Evolutionary conservation across 2,113 vertebrate genomes (phyloP).

Genomic region (Solea senegalensis): DNA sequence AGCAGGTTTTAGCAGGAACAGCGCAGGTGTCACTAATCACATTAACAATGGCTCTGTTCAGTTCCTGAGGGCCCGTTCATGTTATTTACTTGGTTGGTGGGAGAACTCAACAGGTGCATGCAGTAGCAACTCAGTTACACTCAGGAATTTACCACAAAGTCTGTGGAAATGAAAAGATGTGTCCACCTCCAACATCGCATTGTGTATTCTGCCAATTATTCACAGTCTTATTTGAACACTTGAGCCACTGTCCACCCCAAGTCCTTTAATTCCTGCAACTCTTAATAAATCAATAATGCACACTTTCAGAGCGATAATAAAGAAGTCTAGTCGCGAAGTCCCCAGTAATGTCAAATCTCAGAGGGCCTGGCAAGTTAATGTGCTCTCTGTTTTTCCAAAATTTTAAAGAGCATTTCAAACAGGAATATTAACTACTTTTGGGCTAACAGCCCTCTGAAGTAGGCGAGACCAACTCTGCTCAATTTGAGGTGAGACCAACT

Average conservation of each 20-base stretch:
- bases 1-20: no score
- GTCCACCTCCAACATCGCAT: neutral
- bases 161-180: slow-evolving; percentile 9
- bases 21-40: no score
- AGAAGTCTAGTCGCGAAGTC: slow-evolving; percentile 59
- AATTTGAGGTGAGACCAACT: no score
- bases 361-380: slow-evolving; percentile 58
- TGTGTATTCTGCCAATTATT: slow-evolving; percentile 20
- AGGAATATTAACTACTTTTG: slow-evolving; percentile 63
- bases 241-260: slow-evolving; percentile 39
- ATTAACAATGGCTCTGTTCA: no score
- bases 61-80: no score
- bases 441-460: slow-evolving; percentile 53
- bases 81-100: slow-evolving; percentile 17
- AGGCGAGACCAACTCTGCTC: slow-evolving; percentile 27
- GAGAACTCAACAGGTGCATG: slow-evolving; percentile 33
- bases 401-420: slow-evolving; percentile 59
- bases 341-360: slow-evolving; percentile 53
- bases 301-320: slow-evolving; percentile 68
- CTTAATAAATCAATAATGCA: slow-evolving; percentile 68
- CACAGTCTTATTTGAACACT: slow-evolving; percentile 40
- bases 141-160: slow-evolving; percentile 7
- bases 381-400: slow-evolving; percentile 47
- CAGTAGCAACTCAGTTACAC: slow-evolving; percentile 18
- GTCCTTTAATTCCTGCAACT: slow-evolving; percentile 41